phyloP scores from a whole-genome alignment of 2,113 vertebrate species.

The Hypanus sabinus region DNA sequence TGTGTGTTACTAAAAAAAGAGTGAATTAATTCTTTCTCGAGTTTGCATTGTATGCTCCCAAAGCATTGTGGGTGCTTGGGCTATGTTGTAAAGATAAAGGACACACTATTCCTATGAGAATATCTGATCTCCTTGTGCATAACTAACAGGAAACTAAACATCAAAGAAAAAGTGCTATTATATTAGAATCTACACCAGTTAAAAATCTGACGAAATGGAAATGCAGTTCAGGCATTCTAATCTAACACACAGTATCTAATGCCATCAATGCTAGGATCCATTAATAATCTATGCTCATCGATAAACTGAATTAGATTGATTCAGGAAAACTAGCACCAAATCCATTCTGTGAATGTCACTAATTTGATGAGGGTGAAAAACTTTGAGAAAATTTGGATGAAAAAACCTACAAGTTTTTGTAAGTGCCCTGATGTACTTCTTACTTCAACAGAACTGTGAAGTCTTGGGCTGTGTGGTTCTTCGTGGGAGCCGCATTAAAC shows the following conservation, averaged over 20 bases:
- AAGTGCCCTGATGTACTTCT: too few relatives aligned
- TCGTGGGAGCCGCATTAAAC: too few relatives aligned
- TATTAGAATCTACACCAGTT: background rate
- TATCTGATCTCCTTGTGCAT: background rate
- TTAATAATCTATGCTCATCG: too few relatives aligned
- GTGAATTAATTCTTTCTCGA: slow-evolving; percentile 2
- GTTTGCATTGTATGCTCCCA: background rate
- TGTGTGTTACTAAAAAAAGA: background rate
- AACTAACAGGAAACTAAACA: background rate
- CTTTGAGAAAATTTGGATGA: too few relatives aligned
- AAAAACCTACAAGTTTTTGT: too few relatives aligned
- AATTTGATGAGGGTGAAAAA: too few relatives aligned
- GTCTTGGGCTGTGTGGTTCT: too few relatives aligned
- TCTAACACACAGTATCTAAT: background rate
- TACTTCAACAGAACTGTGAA: too few relatives aligned
- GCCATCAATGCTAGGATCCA: background rate
- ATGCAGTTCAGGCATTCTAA: background rate
- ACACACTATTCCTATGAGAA: background rate
- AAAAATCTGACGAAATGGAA: background rate
- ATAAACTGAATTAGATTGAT: too few relatives aligned
- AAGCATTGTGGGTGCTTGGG: background rate
- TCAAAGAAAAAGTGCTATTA: background rate
- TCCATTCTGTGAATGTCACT: too few relatives aligned
- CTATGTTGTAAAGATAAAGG: background rate
- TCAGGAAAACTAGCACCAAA: too few relatives aligned